Evolutionary conservation across 1,140 invertebrate genomes (phyloP), one percentile per base, ranked within the genome.

Genomic region (Thalassaphorura encarpata): DNA sequence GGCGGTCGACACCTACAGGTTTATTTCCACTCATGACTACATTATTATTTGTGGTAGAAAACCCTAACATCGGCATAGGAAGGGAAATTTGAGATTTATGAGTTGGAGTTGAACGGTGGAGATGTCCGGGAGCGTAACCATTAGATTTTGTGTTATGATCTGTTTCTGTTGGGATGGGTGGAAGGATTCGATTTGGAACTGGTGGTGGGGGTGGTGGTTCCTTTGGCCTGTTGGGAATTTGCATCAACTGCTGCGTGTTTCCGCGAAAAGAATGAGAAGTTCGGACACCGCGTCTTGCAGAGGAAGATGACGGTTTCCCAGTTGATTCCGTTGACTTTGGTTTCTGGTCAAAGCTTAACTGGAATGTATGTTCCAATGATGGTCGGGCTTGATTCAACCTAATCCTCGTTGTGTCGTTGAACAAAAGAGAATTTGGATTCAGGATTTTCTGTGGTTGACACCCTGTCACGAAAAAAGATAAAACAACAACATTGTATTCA

Each of bases 121-220:
- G n/a, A n/a, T n/a, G n/a, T n/a, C n/a, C n/a, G n/a, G n/a, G n/a
- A n/a, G n/a, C n/a, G n/a, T n/a, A n/a, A n/a, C n/a, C n/a, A n/a
- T n/a, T n/a, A n/a, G n/a, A n/a, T n/a, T n/a, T n/a, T n/a, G n/a
- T n/a, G n/a, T n/a, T n/a, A n/a, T n/a, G n/a, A n/a, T n/a, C n/a
- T n/a, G n/a, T n/a, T n/a, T n/a, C n/a, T n/a, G 31, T 45, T 52
- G 19, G 36, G 29, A n/a, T 15, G 36, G 18, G 33, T 43, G 15
- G 42, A 19, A 15, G 53, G 53, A 23, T 16, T 29, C 3, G 29
- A 23, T 52, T 18, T 55, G 23, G 33, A n/a, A 36, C 53, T 13
- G 71, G 70, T 24, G 71, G 70, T 18, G 70, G 69, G 19, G 71
- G 70, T n/a, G 71, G 71, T 4, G 70, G 70, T 21, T 71, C 69